Base-by-base conservation (phyloP, 2,888 invertebrate species). In the Microplitis deprimator region DNA sequence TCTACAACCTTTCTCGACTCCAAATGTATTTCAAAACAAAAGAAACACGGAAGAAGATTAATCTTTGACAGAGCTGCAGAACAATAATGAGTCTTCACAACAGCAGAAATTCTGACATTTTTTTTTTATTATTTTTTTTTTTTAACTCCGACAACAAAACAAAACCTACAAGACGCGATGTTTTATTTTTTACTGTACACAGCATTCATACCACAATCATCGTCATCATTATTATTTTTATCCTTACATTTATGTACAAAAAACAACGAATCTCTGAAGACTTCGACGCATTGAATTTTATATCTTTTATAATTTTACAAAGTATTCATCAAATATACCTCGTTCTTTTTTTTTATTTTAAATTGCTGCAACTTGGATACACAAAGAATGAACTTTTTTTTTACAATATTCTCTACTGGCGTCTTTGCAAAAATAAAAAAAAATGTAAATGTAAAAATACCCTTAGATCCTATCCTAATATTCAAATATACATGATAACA, bases 31-130 rank as follows among this genome's bases (percentile, higher is more conserved):
- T 61, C n/a, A 17, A 39, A 8, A 72, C 62, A 72, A 61, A 72
- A 38, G 62, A n/a, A 13, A 61, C 13, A 61, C 40, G 61, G 62
- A 62, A 50, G 10, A 72, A 16, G 71, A 61, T 72, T 72, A 72
- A 72, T 72, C 71, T 72, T 62, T 61, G 71, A 72, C 62, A 61
- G 38, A 60, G 61, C 71, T 61, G n/a, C 29, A 20, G 69, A 8
- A 13, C 59, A 20, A 8, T 72, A 61, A 72, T 72, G 29, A 72
- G 61, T 72, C n/a, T 8, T 62, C 40, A 10, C 60, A 38, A 71
- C 71, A 71, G 39, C 39, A 61, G 38, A 61, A 60, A 71, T 61
- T 13, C 60, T 16, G 38, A 13, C 7, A 7, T 29, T 29, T 29
- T 29, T 29, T 29, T 29, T 29, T 29, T 29, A 20, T 10, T 71